These are phyloP conservation scores for Suricata suricatta DNA, from an alignment of 2,113 vertebrate species.

Conservation along the genomic window DNA sequence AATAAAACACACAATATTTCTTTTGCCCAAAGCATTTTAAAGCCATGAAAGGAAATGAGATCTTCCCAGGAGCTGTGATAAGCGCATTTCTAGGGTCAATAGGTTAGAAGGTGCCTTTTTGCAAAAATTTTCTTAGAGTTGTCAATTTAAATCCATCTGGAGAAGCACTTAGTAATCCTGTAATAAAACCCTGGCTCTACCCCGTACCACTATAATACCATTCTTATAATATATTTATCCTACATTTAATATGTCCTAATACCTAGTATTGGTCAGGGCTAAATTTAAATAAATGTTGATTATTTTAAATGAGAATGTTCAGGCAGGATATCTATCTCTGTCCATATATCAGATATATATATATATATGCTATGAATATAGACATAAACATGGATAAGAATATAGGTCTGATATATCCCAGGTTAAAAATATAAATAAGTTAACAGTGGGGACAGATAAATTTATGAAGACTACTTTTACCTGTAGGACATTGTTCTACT, in stretches of 20 bases:
- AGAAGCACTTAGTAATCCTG: not conserved
- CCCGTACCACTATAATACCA: not conserved
- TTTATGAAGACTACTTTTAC: not conserved
- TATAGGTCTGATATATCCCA: too few relatives aligned
- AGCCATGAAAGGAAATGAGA: not conserved
- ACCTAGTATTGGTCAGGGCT: not conserved
- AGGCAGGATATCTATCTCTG: not conserved
- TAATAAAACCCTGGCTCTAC: not conserved
- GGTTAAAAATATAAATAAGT: constrained; percentile 35
- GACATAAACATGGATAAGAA: not conserved
- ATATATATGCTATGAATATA: not conserved
- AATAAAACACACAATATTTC: not conserved
- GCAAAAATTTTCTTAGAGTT: not conserved
- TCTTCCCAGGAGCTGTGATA: not conserved
- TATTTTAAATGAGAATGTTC: not conserved
- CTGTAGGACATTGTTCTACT: not conserved
- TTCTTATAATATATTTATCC: not conserved
- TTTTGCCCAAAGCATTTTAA: not conserved
- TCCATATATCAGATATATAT: not conserved
- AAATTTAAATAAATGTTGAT: not conserved
- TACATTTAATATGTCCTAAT: not conserved
- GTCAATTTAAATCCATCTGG: constrained; percentile 44
- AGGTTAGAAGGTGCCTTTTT: not conserved
- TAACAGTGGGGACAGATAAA: not conserved
- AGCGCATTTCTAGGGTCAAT: not conserved